phyloP scores from a whole-genome alignment of 2,113 vertebrate species.

The Ceyx cyanopectus region DNA sequence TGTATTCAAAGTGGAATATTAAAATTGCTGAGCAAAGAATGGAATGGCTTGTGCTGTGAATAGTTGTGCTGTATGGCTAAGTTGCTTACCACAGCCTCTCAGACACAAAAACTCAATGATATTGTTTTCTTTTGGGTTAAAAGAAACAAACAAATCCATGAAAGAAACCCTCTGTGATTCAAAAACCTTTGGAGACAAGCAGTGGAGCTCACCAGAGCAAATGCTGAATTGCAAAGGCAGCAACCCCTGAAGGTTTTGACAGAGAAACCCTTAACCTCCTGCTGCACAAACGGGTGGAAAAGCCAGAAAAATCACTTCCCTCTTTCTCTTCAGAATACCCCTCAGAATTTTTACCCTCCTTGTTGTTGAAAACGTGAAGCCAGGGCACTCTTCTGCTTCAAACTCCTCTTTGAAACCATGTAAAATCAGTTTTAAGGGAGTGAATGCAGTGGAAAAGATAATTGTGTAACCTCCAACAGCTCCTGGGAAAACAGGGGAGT shows the following conservation, averaged over 20 bases:
- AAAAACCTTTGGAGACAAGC: neutral
- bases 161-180: conserved; percentile 1
- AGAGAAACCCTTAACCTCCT: neutral
- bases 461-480: neutral
- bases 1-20: conserved; percentile 32
- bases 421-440: neutral
- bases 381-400: neutral
- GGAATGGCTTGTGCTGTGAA: conserved; percentile 7
- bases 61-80: neutral
- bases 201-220: neutral
- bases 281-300: neutral
- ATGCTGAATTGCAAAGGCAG: neutral
- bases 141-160: conserved; percentile 34
- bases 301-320: neutral
- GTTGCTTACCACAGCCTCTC: neutral
- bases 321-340: neutral
- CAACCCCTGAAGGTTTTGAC: neutral
- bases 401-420: neutral
- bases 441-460: neutral
- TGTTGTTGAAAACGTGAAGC: neutral
- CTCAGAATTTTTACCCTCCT: neutral
- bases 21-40: conserved; percentile 44
- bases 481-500: neutral
- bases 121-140: conserved; percentile 20
- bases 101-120: conserved; percentile 5